Conservation (phyloP, 2,797 vertebrate genomes). For the Psittacula echo region DNA sequence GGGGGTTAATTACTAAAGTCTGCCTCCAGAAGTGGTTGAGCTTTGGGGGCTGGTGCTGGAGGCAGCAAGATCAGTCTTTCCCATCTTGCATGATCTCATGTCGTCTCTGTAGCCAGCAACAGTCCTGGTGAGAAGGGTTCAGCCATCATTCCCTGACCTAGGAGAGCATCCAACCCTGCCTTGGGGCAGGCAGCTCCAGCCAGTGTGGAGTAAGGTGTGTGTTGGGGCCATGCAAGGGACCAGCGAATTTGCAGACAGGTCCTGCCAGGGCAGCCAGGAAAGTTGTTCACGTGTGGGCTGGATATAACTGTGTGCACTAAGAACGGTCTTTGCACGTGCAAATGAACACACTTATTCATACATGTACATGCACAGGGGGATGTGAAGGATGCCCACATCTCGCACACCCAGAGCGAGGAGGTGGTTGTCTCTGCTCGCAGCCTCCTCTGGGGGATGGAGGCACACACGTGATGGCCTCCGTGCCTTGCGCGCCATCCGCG, state of each 20-base stretch:
- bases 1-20: background rate
- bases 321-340: background rate
- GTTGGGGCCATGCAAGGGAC: background rate
- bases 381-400: background rate
- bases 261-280: background rate
- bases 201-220: fast-evolving
- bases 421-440: background rate
- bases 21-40: fast-evolving
- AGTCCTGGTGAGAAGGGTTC: background rate
- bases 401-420: fast-evolving
- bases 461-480: background rate
- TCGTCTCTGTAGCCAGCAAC: background rate
- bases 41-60: background rate
- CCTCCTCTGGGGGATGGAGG: fast-evolving
- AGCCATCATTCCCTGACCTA: background rate
- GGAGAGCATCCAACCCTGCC: background rate
- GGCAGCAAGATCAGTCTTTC: background rate
- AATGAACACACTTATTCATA: fast-evolving
- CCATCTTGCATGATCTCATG: background rate
- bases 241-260: background rate
- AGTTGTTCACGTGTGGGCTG: background rate
- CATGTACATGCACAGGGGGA: fast-evolving
- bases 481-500: background rate
- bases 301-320: fast-evolving
- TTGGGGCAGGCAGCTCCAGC: background rate